Percentiles rank a stretch among this genome's conserved stretches.
Evolutionary conservation across 2,888 invertebrate genomes (phyloP).

Genomic region (Heteromyza rotundicornis): DNA sequence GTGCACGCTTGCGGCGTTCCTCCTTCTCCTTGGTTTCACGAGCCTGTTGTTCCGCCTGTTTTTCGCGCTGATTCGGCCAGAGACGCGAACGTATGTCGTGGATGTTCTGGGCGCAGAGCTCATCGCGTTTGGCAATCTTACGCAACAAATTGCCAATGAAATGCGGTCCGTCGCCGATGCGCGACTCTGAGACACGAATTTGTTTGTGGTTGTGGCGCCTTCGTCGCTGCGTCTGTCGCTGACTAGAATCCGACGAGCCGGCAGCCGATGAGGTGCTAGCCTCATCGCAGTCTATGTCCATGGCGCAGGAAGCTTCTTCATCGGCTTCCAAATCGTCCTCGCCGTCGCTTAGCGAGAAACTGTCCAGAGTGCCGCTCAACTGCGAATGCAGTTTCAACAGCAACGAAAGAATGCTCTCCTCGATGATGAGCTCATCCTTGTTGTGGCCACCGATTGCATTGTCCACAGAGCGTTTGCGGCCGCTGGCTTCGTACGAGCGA

Average conservation of each 20-base stretch:
- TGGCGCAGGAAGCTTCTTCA: constrained; percentile 31
- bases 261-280: constrained; percentile 50
- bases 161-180: constrained; percentile 83
- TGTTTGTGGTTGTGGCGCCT: constrained; percentile 40
- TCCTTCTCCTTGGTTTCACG: constrained; percentile 74
- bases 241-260: constrained; percentile 23
- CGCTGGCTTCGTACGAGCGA: constrained; percentile 46
- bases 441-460: constrained; percentile 60
- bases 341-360: constrained; percentile 71
- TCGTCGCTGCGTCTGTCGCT: constrained; percentile 25
- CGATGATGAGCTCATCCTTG: constrained; percentile 69
- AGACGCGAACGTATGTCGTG: constrained; percentile 74
- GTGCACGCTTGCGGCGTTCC: constrained; percentile 81
- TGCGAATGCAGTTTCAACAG: constrained; percentile 90
- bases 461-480: constrained; percentile 59
- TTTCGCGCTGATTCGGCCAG: constrained; percentile 83
- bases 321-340: constrained; percentile 32
- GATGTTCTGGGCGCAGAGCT: constrained; percentile 73
- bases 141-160: constrained; percentile 83
- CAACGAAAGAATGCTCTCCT: constrained; percentile 89
- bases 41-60: constrained; percentile 76
- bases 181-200: constrained; percentile 59
- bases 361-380: constrained; percentile 81
- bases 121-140: constrained; percentile 75
- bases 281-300: constrained; percentile 59